These are phyloP conservation scores for Chaenogobius annularis DNA, from an alignment of 2,113 vertebrate genomes.

Conservation along the genomic window DNA sequence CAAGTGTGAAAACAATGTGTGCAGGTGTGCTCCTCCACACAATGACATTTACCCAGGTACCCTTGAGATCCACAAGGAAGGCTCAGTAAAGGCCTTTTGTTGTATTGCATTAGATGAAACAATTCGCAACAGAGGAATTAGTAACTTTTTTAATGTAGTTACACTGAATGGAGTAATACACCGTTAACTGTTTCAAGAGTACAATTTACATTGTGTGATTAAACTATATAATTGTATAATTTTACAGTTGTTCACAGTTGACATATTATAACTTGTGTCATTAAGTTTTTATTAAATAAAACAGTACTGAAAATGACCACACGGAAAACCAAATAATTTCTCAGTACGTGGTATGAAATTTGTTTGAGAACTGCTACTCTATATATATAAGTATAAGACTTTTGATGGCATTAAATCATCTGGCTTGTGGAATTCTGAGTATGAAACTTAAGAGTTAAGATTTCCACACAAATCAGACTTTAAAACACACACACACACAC, in stretches of 20 bases:
- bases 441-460: too few relatives aligned
- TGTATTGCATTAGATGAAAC: constrained; percentile 43
- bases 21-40: constrained; percentile 63
- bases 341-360: too few relatives aligned
- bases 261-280: too few relatives aligned
- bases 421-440: too few relatives aligned
- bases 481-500: too few relatives aligned
- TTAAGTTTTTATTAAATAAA: too few relatives aligned
- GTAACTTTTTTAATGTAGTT: neutral
- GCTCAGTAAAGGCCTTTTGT: constrained; percentile 57
- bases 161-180: constrained; percentile 19
- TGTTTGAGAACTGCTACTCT: too few relatives aligned
- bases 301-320: too few relatives aligned
- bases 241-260: neutral
- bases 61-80: constrained; percentile 54
- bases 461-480: too few relatives aligned
- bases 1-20: constrained; percentile 60
- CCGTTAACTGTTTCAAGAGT: constrained; percentile 16
- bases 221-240: neutral
- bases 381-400: too few relatives aligned
- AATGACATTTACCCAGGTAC: constrained; percentile 62
- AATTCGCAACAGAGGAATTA: neutral
- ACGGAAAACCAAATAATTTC: too few relatives aligned
- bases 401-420: too few relatives aligned
- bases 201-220: neutral